These are phyloP conservation scores for Zygothrica quintamaculata DNA, from an alignment of 2,888 invertebrate species.

Conservation along the genomic window DNA sequence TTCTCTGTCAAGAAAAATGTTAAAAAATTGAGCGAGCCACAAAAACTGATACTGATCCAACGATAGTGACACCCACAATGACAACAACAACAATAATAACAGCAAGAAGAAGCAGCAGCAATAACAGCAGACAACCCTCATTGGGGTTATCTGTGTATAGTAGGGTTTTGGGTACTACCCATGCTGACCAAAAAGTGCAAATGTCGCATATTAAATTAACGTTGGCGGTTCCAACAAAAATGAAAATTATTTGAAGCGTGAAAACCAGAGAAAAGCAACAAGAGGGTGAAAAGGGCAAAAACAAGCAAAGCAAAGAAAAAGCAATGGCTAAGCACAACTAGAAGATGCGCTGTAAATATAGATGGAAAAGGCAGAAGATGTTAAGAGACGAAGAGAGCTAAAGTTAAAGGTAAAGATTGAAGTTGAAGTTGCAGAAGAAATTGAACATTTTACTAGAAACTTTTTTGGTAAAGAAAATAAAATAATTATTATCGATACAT, in stretches of 20 bases:
- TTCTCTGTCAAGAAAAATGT: background rate
- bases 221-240: conserved; percentile 35
- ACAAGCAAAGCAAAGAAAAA: conserved; percentile 5
- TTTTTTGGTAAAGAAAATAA: no score
- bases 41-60: conserved; percentile 35
- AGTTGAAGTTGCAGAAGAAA: no score
- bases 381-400: no score
- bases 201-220: conserved; percentile 79
- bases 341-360: conserved; percentile 11
- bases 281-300: conserved; percentile 6
- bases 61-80: conserved; percentile 22
- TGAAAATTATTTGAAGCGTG: conserved; percentile 58
- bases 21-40: conserved; percentile 21
- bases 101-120: background rate
- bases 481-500: no score
- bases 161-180: conserved; percentile 4
- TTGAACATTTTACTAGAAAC: no score
- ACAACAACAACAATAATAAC: conserved; percentile 1
- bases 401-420: no score
- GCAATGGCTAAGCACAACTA: background rate
- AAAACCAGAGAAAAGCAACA: conserved; percentile 32
- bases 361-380: no score
- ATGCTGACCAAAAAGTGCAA: conserved; percentile 71
- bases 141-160: conserved; percentile 5
- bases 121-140: conserved; percentile 5